These are phyloP conservation scores for Drosophila nigromelanica DNA, from an alignment of 1,140 invertebrate species.

Conservation along the genomic window DNA sequence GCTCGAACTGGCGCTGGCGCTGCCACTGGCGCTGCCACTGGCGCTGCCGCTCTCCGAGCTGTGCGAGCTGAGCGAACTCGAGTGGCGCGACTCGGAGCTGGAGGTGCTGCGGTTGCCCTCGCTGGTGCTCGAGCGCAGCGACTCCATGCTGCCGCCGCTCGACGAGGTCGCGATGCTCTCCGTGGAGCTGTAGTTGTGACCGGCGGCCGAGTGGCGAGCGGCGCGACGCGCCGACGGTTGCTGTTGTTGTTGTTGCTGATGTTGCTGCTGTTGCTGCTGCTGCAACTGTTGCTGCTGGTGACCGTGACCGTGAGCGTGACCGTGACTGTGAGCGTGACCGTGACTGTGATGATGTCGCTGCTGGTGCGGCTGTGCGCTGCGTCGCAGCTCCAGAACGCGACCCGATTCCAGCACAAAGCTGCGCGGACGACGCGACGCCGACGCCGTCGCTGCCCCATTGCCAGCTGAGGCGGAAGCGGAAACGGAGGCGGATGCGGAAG, in stretches of 20 bases:
- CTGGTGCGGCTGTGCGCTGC: constrained; percentile 68
- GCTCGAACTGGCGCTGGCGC: constrained; percentile 84
- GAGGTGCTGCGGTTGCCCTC: constrained; percentile 92
- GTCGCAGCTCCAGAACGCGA: constrained; percentile 84
- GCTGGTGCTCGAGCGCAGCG: constrained; percentile 91
- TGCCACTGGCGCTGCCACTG: constrained; percentile 82
- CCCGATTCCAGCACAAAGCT: constrained; percentile 81
- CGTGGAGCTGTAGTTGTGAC: constrained; percentile 90
- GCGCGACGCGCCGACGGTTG: constrained; percentile 20
- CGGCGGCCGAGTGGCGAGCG: constrained; percentile 53
- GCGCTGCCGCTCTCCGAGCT: constrained; percentile 90
- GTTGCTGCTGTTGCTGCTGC: constrained; percentile 58
- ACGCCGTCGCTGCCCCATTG: not conserved
- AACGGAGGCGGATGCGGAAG: constrained; percentile 21
- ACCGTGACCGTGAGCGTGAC: no score
- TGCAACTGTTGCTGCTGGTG: constrained; percentile 86
- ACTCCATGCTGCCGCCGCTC: constrained; percentile 93
- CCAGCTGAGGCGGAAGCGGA: constrained; percentile 24
- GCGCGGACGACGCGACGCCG: constrained; percentile 50
- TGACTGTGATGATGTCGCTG: constrained; percentile 35
- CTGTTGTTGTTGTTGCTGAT: constrained; percentile 15
- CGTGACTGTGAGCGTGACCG: not conserved
- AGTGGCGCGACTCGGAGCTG: constrained; percentile 91
- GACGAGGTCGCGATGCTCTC: constrained; percentile 94
- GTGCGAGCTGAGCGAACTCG: constrained; percentile 91